Conservation (phyloP, 2,113 vertebrate species). For the Athene noctua region DNA sequence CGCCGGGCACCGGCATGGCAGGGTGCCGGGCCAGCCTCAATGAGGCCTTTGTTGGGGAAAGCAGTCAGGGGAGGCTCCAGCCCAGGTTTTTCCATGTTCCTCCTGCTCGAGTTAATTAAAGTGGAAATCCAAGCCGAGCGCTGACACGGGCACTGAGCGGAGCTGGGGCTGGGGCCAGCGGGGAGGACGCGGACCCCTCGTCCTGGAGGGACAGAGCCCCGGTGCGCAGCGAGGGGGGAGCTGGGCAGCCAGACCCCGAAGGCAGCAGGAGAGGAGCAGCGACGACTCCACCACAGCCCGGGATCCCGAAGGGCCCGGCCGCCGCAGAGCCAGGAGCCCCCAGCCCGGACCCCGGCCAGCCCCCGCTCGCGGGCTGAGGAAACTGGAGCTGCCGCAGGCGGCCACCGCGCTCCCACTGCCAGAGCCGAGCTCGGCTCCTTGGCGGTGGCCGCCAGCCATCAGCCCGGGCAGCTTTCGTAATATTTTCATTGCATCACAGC, state of each 20-base stretch:
- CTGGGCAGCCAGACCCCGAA: fast-evolving
- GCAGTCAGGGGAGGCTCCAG: slow-evolving; percentile 19
- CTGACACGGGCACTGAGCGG: not conserved
- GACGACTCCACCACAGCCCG: not conserved
- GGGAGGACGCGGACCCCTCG: not conserved
- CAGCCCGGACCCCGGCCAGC: not conserved
- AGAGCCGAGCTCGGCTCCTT: not conserved
- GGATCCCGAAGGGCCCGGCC: not conserved
- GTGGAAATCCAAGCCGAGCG: slow-evolving; percentile 11
- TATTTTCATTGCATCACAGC: slow-evolving; percentile 30
- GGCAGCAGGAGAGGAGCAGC: not conserved
- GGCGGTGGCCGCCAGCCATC: not conserved
- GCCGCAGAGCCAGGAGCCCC: not conserved
- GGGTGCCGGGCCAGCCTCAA: slow-evolving; percentile 8
- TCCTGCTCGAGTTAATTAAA: slow-evolving; percentile 57
- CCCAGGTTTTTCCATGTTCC: slow-evolving; percentile 57
- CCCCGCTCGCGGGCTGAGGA: fast-evolving
- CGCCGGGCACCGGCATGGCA: not conserved
- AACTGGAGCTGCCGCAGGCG: not conserved
- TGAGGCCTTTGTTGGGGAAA: slow-evolving; percentile 56
- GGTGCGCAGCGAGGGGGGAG: not conserved
- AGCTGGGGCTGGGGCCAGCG: not conserved
- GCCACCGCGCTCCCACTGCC: not conserved
- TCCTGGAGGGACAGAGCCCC: not conserved
- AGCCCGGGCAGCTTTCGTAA: not conserved